Conservation (phyloP, 2,797 vertebrate species). For the Rhinichthys osculus region DNA sequence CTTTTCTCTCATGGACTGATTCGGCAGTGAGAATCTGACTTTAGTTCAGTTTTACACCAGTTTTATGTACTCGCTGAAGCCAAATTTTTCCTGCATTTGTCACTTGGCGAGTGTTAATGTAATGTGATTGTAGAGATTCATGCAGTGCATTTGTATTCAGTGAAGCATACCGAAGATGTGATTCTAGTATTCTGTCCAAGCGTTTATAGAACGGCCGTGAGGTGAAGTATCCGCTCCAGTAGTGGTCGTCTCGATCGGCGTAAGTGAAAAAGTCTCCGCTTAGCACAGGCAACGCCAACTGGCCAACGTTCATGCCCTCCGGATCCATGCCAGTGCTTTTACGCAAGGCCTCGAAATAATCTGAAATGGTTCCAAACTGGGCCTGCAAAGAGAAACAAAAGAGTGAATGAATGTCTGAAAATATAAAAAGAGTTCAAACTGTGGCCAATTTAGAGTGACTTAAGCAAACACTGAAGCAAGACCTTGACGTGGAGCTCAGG, state of each 20-base stretch:
- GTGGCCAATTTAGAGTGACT: neutral
- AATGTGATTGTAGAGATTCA: neutral
- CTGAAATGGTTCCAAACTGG: conserved; percentile 90
- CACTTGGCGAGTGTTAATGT: neutral
- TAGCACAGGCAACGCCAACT: conserved; percentile 78
- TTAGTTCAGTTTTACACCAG: no score
- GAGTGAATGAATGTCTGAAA: neutral
- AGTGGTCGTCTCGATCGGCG: conserved; percentile 93
- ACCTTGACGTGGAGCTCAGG: conserved; percentile 89
- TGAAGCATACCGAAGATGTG: conserved; percentile 78
- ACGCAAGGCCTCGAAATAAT: conserved; percentile 87
- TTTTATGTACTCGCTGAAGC: neutral
- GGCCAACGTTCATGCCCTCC: conserved; percentile 63
- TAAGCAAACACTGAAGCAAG: neutral
- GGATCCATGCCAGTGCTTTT: conserved; percentile 69
- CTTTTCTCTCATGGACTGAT: neutral
- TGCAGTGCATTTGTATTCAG: neutral
- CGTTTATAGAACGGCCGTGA: conserved; percentile 93
- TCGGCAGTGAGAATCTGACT: neutral
- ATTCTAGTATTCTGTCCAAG: conserved; percentile 86
- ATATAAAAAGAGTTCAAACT: neutral
- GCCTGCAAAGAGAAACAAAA: conserved; percentile 76
- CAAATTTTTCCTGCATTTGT: neutral
- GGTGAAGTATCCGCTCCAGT: conserved; percentile 96
- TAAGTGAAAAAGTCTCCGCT: conserved; percentile 96